A percentile compares a stretch with the other conserved stretches of the same genome.
Evolutionary conservation across 2,113 vertebrate species (phyloP).

Genomic region (Emydocephalus ijimae): DNA sequence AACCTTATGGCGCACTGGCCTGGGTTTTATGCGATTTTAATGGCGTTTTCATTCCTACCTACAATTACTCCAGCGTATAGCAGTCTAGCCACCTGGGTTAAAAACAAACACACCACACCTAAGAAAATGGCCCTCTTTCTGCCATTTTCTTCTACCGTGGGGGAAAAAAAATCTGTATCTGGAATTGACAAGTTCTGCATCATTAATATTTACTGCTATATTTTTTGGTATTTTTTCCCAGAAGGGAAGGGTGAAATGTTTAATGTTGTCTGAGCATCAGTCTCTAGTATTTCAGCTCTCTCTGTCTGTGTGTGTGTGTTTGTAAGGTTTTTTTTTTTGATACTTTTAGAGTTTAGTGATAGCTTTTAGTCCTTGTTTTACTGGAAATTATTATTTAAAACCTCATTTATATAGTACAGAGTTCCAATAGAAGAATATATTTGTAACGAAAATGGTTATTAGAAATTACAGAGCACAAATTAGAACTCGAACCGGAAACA

Average conservation of each 20-base stretch:
- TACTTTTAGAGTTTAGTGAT: neutral
- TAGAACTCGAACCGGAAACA: too few relatives aligned
- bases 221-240: constrained; percentile 11
- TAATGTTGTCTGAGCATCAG: rapidly evolving
- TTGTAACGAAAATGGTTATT: too few relatives aligned
- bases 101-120: constrained; percentile 7
- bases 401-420: neutral
- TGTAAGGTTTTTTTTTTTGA: neutral
- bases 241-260: neutral
- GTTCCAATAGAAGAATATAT: neutral
- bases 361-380: neutral
- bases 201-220: constrained; percentile 1
- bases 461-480: too few relatives aligned
- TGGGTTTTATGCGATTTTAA: constrained; percentile 49
- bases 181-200: neutral
- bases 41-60: constrained; percentile 32
- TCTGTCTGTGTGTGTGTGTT: too few relatives aligned
- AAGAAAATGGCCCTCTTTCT: neutral
- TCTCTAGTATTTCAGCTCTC: neutral
- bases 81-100: constrained; percentile 46
- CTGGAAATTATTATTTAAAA: neutral
- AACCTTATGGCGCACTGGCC: constrained; percentile 35
- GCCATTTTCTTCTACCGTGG: neutral
- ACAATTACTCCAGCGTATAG: constrained; percentile 31
- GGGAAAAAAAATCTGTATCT: constrained; percentile 3